These are phyloP conservation scores for Tychaedon coryphoeus DNA, from an alignment of 2,113 vertebrate species.

Conservation along the genomic window DNA sequence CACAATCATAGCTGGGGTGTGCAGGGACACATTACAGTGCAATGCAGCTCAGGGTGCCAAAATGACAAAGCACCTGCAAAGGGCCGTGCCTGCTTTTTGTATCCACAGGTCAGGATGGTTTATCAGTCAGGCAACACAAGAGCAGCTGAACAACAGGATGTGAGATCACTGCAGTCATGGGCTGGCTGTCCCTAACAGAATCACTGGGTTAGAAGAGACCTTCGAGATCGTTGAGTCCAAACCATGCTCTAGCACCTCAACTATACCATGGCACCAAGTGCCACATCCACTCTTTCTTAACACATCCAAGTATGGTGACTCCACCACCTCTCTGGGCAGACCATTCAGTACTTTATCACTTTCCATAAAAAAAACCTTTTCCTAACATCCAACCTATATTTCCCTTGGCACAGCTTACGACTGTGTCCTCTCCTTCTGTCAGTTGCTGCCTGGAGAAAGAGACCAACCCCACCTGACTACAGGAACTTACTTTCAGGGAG, in stretches of 20 bases:
- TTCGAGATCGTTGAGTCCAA: rapidly evolving
- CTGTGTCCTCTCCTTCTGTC: not conserved
- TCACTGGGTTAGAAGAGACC: not conserved
- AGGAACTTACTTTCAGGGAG: not conserved
- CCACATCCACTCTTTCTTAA: not conserved
- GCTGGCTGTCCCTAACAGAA: not conserved
- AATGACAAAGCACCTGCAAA: not conserved
- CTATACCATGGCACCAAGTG: not conserved
- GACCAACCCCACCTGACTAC: not conserved
- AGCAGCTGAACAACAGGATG: not conserved
- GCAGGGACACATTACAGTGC: not conserved
- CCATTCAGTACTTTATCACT: not conserved
- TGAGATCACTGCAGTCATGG: not conserved
- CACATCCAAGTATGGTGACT: not conserved
- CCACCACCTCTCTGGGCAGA: not conserved
- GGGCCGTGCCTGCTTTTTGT: not conserved
- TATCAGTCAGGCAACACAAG: not conserved
- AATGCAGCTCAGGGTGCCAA: rapidly evolving
- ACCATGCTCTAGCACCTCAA: not conserved
- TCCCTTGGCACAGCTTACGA: not conserved
- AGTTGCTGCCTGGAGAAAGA: not conserved
- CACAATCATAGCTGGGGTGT: not conserved
- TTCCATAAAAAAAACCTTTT: not conserved
- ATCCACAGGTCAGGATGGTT: rapidly evolving
- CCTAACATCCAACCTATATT: not conserved